Conservation (phyloP, 1,140 invertebrate genomes). For the Pissodes strobi region DNA sequence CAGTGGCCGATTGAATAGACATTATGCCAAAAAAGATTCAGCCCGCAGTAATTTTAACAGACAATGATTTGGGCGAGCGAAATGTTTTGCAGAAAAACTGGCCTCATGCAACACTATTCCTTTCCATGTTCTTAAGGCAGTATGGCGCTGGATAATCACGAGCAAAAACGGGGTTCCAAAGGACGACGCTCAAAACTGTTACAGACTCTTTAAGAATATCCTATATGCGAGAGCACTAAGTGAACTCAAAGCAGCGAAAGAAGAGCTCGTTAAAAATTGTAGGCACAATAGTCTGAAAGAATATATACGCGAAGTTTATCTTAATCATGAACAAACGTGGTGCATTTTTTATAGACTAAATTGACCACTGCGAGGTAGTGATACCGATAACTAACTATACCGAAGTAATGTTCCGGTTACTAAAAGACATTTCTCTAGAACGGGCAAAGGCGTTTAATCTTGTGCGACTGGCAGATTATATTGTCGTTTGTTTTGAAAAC, state of each 20-base stretch:
- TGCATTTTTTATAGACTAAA: background rate
- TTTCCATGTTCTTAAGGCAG: slow-evolving; percentile 21
- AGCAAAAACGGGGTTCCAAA: slow-evolving; percentile 1
- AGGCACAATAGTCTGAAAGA: too few relatives aligned
- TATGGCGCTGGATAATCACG: slow-evolving; percentile 6
- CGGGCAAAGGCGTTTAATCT: background rate
- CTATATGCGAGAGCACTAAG: background rate
- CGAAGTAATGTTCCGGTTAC: too few relatives aligned
- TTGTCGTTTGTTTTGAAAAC: too few relatives aligned
- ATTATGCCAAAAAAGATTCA: slow-evolving; percentile 12
- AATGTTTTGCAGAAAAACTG: slow-evolving; percentile 20
- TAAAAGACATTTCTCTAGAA: background rate
- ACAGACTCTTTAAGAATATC: background rate
- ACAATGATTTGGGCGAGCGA: slow-evolving; percentile 11
- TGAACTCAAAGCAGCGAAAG: background rate
- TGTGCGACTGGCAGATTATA: background rate
- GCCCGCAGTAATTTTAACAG: slow-evolving; percentile 10
- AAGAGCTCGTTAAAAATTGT: too few relatives aligned
- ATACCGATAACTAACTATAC: too few relatives aligned
- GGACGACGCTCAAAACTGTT: background rate
- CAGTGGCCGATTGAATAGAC: background rate
- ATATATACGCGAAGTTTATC: background rate
- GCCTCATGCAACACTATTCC: slow-evolving; percentile 8
- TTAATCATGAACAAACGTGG: background rate
- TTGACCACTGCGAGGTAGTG: background rate